phyloP scores from a whole-genome alignment of 2,888 invertebrate species.

The Pantelozetes paolii region DNA sequence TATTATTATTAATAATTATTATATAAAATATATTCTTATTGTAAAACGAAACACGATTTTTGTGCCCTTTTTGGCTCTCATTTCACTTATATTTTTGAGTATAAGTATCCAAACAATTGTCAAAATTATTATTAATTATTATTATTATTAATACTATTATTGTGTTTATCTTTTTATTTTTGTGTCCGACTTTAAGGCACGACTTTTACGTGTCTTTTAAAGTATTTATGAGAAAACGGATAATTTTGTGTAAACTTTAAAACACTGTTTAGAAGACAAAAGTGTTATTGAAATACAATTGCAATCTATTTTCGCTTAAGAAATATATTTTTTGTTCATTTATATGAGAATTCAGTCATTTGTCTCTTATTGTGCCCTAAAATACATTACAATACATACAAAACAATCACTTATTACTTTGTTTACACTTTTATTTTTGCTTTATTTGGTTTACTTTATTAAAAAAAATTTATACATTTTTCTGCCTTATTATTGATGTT shows the following conservation, averaged over 20 bases:
- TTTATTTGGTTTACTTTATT: constrained; percentile 33
- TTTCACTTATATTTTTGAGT: neutral
- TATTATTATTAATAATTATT: neutral
- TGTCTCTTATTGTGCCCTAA: no score
- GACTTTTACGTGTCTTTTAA: no score
- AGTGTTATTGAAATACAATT: neutral
- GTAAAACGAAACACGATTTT: constrained; percentile 18
- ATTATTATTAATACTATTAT: no score
- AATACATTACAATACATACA: no score
- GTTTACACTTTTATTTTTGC: constrained; percentile 33
- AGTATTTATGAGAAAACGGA: neutral
- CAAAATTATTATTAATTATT: constrained; percentile 23
- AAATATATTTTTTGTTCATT: neutral
- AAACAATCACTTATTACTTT: constrained; percentile 24
- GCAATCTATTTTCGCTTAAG: constrained; percentile 25
- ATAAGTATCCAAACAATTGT: neutral
- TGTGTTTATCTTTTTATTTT: no score
- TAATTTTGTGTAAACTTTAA: constrained; percentile 2
- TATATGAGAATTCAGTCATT: neutral
- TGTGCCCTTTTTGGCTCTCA: constrained; percentile 34
- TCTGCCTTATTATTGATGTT: constrained; percentile 18
- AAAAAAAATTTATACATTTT: constrained; percentile 16
- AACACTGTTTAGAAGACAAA: neutral
- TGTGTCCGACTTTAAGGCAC: no score
- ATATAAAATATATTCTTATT: constrained; percentile 11